A percentile compares a stretch with the other conserved stretches of the same genome.
Conservation (phyloP, 1,140 invertebrate species). For the Proctacanthus coquilletti region DNA sequence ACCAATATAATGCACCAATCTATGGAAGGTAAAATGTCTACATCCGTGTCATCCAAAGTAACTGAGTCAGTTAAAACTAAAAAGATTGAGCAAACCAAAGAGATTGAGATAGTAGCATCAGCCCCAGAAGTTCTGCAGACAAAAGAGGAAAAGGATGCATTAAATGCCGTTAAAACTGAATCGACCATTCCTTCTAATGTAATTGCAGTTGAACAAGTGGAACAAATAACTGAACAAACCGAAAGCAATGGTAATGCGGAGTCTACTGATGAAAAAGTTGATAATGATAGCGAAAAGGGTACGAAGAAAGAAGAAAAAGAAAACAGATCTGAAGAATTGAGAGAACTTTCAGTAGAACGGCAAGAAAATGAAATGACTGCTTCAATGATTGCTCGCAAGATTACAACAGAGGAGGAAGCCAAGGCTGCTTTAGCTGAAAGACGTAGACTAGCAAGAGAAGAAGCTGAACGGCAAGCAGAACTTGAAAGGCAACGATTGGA, state of each 20-base stretch:
- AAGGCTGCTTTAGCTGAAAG: conserved; percentile 78
- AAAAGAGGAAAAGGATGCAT: conserved; percentile 28
- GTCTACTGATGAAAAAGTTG: conserved; percentile 10
- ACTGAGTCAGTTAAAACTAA: background rate
- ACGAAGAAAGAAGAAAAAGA: conserved; percentile 27
- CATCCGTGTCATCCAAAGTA: background rate
- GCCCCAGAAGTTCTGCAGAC: conserved; percentile 8
- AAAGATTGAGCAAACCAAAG: conserved; percentile 13
- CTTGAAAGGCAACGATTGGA: conserved; percentile 59
- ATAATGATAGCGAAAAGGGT: conserved; percentile 30
- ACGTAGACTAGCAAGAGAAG: conserved; percentile 63
- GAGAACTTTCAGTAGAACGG: conserved; percentile 3
- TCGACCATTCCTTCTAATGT: conserved; percentile 2
- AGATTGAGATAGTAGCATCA: conserved; percentile 4
- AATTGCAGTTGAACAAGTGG: background rate
- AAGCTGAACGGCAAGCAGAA: conserved; percentile 73
- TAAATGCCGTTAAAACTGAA: conserved; percentile 28
- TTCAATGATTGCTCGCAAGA: conserved; percentile 55
- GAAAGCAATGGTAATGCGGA: background rate
- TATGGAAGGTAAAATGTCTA: background rate
- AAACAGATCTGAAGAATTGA: background rate
- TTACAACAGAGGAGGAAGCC: conserved; percentile 77
- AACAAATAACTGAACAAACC: too few species aligned
- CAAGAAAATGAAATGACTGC: conserved; percentile 23
- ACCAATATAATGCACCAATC: too few species aligned